Percentiles rank a stretch among this genome's conserved stretches.
These are phyloP conservation scores for Odontomyia ornata DNA, from an alignment of 2,888 invertebrate species.

Conservation along the genomic window DNA sequence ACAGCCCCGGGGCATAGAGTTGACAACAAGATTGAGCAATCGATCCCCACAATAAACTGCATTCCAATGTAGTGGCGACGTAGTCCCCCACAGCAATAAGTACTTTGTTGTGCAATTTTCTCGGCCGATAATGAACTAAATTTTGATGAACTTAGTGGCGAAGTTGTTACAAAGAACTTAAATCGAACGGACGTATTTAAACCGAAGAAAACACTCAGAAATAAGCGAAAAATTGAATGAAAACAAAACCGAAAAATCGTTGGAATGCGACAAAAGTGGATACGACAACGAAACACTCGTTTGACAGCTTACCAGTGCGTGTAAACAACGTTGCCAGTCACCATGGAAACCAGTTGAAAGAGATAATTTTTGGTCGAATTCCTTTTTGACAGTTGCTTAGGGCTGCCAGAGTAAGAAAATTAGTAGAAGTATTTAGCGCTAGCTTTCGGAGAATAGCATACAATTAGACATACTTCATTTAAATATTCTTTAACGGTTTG, in stretches of 20 bases:
- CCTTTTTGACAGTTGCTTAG: neutral
- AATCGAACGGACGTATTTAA: neutral
- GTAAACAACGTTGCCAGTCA: conserved; percentile 47
- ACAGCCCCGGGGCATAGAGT: conserved; percentile 22
- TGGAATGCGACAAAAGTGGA: conserved; percentile 47
- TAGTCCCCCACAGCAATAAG: conserved; percentile 9
- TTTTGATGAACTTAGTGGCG: no score
- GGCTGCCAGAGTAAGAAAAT: neutral
- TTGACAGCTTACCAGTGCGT: conserved; percentile 45
- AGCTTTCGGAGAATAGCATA: neutral
- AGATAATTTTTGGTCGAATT: conserved; percentile 44
- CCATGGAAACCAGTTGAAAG: conserved; percentile 39
- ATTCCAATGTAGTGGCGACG: conserved; percentile 32
- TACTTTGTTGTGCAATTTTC: conserved; percentile 1
- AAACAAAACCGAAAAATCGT: conserved; percentile 37
- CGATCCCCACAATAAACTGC: conserved; percentile 27
- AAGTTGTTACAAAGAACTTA: no score
- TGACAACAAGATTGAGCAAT: conserved; percentile 38
- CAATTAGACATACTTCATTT: no score
- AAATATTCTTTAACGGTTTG: no score
- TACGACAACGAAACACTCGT: conserved; percentile 43
- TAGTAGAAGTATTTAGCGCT: neutral
- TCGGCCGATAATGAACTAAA: neutral
- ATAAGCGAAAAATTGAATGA: conserved; percentile 22
- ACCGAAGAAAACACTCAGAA: conserved; percentile 5